These are phyloP conservation scores for Brachyalestes nurse DNA, from an alignment of 2,797 vertebrate species.

Conservation along the genomic window DNA sequence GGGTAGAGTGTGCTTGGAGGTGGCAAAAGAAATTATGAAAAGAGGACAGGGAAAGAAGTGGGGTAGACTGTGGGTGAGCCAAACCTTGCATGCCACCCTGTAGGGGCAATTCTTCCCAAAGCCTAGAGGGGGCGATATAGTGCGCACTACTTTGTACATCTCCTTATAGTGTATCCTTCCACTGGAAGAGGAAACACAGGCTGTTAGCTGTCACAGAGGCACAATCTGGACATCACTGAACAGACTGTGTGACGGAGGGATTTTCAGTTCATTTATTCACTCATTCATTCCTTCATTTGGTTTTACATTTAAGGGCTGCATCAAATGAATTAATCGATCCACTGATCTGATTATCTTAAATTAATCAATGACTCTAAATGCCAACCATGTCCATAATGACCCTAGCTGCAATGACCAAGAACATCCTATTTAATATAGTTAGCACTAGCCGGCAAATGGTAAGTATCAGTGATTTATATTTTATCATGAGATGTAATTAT, in stretches of 20 bases:
- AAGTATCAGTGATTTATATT: neutral
- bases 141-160: constrained; percentile 99
- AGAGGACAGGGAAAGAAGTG: constrained; percentile 6
- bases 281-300: neutral
- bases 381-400: too few relatives aligned
- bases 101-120: constrained; percentile 99
- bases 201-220: constrained; percentile 36
- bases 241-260: neutral
- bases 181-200: constrained; percentile 79
- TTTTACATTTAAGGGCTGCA: too few relatives aligned
- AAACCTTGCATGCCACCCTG: constrained; percentile 99
- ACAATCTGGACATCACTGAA: constrained; percentile 25
- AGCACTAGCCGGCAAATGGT: neutral
- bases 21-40: constrained; percentile 22
- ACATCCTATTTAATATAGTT: neutral
- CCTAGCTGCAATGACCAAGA: neutral
- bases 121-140: constrained; percentile 99
- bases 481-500: neutral
- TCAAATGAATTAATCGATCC: too few relatives aligned
- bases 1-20: constrained; percentile 45
- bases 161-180: constrained; percentile 99
- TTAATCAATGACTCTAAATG: too few relatives aligned
- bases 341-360: too few relatives aligned
- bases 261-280: neutral
- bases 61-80: constrained; percentile 68